These are phyloP conservation scores for Caenorhabditis wallacei DNA, from an alignment of 2,888 invertebrate species.

Conservation along the genomic window DNA sequence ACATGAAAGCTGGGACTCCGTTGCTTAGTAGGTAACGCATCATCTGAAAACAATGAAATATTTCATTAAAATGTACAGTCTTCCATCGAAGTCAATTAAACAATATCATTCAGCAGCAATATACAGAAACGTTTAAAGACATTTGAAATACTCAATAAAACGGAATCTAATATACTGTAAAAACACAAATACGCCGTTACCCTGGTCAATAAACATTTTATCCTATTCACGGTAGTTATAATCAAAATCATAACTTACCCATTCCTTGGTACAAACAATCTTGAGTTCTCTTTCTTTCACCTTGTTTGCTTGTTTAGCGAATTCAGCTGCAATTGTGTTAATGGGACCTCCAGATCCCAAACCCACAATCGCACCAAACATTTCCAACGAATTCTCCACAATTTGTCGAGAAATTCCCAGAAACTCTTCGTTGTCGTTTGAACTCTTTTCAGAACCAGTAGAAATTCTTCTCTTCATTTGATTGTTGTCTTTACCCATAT, in stretches of 20 bases:
- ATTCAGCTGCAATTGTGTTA: neutral
- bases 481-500: too few species aligned
- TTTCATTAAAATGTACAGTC: neutral
- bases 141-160: too few species aligned
- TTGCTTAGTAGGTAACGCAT: neutral
- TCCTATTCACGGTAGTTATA: too few species aligned
- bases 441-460: too few species aligned
- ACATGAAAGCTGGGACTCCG: neutral
- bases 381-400: neutral
- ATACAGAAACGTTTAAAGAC: too few species aligned
- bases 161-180: too few species aligned
- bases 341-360: slow-evolving; percentile 6
- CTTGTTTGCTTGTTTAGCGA: neutral
- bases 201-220: too few species aligned
- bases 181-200: too few species aligned
- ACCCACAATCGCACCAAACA: neutral
- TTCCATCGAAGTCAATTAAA: neutral
- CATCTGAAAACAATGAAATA: slow-evolving; percentile 7
- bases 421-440: neutral
- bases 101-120: too few species aligned
- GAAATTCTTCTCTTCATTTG: too few species aligned
- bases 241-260: too few species aligned
- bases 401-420: neutral
- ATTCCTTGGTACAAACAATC: neutral
- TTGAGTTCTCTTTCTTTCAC: neutral